phyloP scores from a whole-genome alignment of 2,797 vertebrate species.

The Loriculus beryllinus region DNA sequence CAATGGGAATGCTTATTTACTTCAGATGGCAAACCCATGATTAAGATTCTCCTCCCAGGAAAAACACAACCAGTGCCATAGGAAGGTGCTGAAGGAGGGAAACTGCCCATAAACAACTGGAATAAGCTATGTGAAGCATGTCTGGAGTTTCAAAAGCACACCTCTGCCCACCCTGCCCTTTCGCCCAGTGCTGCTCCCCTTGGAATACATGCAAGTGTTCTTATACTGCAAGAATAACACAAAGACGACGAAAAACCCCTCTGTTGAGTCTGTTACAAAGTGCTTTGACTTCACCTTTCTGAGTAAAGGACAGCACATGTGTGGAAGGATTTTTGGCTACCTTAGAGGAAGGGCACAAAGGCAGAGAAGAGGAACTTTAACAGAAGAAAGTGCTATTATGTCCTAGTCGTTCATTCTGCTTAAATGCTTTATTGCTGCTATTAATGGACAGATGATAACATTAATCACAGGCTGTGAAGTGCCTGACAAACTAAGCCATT shows the following conservation, averaged over 20 bases:
- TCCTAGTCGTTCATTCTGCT: not conserved
- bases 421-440: not conserved
- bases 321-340: not conserved
- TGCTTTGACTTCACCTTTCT: not conserved
- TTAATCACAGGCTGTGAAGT: not conserved
- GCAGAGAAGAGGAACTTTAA: not conserved
- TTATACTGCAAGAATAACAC: not conserved
- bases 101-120: not conserved
- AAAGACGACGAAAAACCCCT: not conserved
- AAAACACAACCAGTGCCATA: not conserved
- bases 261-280: not conserved
- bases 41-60: not conserved
- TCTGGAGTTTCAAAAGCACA: not conserved
- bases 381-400: not conserved
- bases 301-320: not conserved
- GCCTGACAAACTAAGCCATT: not conserved
- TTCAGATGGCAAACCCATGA: not conserved
- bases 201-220: not conserved
- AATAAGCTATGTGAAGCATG: not conserved
- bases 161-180: not conserved
- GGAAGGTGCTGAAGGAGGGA: not conserved
- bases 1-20: not conserved
- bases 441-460: slow-evolving; percentile 25
- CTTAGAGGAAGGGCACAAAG: not conserved
- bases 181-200: not conserved